Evolutionary conservation across 2,888 invertebrate species (phyloP).

Genomic region (Cylloceria caligata): DNA sequence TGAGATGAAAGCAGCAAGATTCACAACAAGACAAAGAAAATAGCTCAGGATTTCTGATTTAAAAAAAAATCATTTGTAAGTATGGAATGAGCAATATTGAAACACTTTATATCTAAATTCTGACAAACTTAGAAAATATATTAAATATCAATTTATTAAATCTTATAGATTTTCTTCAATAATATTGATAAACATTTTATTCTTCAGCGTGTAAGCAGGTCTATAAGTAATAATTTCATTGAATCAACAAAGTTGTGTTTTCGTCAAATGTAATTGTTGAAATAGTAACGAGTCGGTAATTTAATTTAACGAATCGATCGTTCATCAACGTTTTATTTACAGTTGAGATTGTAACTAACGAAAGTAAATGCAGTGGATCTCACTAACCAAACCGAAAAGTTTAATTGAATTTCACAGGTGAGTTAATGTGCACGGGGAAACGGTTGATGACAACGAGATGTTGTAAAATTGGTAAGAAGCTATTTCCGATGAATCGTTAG

Average conservation of each 20-base stretch:
- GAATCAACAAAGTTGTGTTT: too few relatives aligned
- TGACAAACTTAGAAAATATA: too few relatives aligned
- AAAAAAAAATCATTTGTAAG: neutral
- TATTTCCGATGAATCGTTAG: neutral
- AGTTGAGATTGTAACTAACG: neutral
- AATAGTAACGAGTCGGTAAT: too few relatives aligned
- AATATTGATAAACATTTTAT: too few relatives aligned
- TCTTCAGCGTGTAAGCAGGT: too few relatives aligned
- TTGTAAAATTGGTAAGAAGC: neutral
- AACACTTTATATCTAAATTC: too few relatives aligned
- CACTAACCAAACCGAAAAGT: neutral
- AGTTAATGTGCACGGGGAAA: neutral
- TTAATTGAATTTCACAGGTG: neutral
- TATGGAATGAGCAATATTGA: too few relatives aligned
- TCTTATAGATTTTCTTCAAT: too few relatives aligned
- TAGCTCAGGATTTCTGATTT: slow-evolving; percentile 19
- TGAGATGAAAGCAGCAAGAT: slow-evolving; percentile 51
- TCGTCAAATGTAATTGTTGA: too few relatives aligned
- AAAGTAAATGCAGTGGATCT: neutral
- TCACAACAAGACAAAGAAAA: slow-evolving; percentile 21
- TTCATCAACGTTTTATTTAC: neutral
- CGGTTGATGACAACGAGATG: neutral
- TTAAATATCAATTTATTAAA: too few relatives aligned
- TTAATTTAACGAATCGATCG: neutral
- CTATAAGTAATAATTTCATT: too few relatives aligned